Conservation (phyloP, 2,113 vertebrate genomes). For the Herpetotheres cachinnans region DNA sequence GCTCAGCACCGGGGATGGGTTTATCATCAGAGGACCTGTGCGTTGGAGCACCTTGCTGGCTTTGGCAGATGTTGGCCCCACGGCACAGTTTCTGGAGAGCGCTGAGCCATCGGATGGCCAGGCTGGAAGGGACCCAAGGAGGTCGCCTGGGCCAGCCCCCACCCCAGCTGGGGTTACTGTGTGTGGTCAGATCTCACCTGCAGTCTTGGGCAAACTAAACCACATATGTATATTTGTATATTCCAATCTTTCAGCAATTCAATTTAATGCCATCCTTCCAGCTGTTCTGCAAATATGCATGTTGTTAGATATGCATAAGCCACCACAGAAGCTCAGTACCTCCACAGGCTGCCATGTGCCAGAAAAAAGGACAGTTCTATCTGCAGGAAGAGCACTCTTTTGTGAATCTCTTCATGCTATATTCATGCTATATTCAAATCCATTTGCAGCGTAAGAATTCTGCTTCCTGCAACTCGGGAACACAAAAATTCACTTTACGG, state of each 20-base stretch:
- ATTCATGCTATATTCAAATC: not conserved
- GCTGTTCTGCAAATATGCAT: not conserved
- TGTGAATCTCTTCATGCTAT: not conserved
- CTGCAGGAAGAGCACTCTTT: not conserved
- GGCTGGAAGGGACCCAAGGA: not conserved
- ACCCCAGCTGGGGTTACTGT: fast-evolving
- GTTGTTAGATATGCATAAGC: not conserved
- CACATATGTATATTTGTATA: not conserved
- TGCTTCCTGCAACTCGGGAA: not conserved
- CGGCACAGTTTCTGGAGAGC: not conserved
- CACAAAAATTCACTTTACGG: not conserved
- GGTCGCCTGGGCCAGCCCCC: not conserved
- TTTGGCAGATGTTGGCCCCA: not conserved
- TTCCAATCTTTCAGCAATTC: not conserved
- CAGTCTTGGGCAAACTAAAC: not conserved
- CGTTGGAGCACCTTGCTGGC: not conserved
- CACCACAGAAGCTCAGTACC: not conserved
- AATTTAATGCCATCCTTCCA: not conserved
- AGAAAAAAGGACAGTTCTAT: not conserved
- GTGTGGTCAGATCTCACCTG: not conserved
- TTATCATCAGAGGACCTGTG: not conserved
- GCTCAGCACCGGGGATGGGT: not conserved
- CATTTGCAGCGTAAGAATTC: not conserved
- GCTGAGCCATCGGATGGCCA: not conserved
- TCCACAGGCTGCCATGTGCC: not conserved